These are phyloP conservation scores for Halocaridina rubra DNA, from an alignment of 2,888 invertebrate genomes.

Conservation along the genomic window DNA sequence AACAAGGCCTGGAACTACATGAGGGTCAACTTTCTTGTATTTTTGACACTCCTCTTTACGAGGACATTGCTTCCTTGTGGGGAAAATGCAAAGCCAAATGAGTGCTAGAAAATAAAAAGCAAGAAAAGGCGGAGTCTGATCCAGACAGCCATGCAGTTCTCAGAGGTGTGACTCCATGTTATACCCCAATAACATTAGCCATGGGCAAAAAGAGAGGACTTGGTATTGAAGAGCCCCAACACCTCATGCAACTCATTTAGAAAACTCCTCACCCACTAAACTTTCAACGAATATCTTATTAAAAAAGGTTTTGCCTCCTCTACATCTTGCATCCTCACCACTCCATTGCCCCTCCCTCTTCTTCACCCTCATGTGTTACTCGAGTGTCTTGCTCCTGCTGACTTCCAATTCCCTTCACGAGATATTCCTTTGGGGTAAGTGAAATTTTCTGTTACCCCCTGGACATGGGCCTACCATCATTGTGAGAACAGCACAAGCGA, in stretches of 20 bases:
- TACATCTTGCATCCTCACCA: too few species aligned
- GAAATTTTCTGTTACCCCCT: background rate
- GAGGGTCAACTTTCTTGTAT: conserved; percentile 17
- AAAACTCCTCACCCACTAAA: background rate
- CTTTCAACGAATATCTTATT: background rate
- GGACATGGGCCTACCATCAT: background rate
- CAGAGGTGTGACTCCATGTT: background rate
- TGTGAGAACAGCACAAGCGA: background rate
- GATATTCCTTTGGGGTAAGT: background rate
- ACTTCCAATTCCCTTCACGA: conserved; percentile 5
- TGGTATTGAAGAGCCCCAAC: background rate
- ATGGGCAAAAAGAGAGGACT: background rate
- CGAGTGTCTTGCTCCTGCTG: too few species aligned
- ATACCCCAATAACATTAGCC: background rate
- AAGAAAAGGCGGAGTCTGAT: background rate
- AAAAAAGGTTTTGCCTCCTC: too few species aligned
- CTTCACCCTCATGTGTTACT: too few species aligned
- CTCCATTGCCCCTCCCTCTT: too few species aligned
- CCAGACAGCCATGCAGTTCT: background rate
- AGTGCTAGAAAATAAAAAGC: conserved; percentile 37
- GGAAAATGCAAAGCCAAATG: background rate
- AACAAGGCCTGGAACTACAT: background rate
- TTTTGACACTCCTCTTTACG: conserved; percentile 4
- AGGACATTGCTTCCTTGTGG: conserved; percentile 29
- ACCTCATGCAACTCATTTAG: background rate